Evolutionary conservation across 2,113 vertebrate genomes (phyloP), one percentile per base, ranked within the genome.

Genomic region (Taxidea taxus): DNA sequence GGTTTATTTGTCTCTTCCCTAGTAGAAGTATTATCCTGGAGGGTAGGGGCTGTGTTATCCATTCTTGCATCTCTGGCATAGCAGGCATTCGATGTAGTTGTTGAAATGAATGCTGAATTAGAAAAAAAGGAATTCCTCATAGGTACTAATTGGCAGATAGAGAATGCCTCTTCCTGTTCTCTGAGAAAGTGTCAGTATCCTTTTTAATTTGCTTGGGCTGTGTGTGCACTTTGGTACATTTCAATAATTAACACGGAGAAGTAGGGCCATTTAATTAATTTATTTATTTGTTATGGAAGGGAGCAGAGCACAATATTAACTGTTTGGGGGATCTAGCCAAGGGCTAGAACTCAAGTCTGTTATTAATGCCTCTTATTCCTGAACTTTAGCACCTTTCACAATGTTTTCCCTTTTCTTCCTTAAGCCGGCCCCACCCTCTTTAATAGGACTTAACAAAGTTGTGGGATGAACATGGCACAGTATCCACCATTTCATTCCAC

Each of bases 171-270:
- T 47, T 54, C 54, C 20, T 39, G 16, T 74, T 58, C 51, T 81
- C 27, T 62, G 62, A 87, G 42, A 83, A 83, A 95, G 42, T 87
- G 74, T 37, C 13, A 18, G 9, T 20, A 37, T 90, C 85, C 42
- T 86, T 85, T 85, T 92, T 54, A 54, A 58, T 95, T 92, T 90
- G 90, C 77, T 90, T 56, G 80, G 18, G 58, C 39, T 37, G 25
- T 70, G 49, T 58, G 86, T 44, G 51, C 51, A 31, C 20, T 74
- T 70, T 54, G 81, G 68, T 82, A 77, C 39, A 82, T 95, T 96
- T 88, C 18, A 87, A 92, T 95, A 47, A 94, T 94, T 81, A 94
- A 92, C 75, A 58, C 47, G 10, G 81, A 75, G 80, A 96, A 90
- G 75, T 31, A 25, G 84, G 16, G 54, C 70, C 54, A 29, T 64